A percentile compares a stretch with the other conserved stretches of the same genome.
phyloP scores from a whole-genome alignment of 2,113 vertebrate species.

The Phrynosoma platyrhinos region DNA sequence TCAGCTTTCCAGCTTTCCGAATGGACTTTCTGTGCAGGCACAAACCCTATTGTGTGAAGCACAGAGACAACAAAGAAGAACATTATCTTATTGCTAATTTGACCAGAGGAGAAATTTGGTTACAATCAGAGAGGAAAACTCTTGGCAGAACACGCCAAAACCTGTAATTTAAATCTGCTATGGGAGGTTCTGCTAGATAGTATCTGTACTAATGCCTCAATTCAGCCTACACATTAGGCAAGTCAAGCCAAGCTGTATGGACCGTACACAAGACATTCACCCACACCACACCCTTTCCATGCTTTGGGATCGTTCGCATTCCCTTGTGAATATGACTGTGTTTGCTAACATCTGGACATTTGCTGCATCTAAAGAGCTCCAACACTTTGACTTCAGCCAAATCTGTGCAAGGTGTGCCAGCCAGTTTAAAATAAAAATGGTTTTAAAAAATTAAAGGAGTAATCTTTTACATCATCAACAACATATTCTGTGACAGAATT shows the following conservation, averaged over 20 bases:
- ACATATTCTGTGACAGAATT: background rate
- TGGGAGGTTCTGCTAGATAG: slow-evolving; percentile 25
- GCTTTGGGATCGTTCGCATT: background rate
- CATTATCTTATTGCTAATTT: slow-evolving; percentile 5
- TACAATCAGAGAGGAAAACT: background rate
- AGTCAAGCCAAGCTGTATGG: background rate
- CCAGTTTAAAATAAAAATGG: no score
- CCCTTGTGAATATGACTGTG: background rate
- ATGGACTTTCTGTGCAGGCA: no score
- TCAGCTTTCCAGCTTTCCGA: no score
- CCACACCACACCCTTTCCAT: background rate
- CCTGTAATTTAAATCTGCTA: background rate
- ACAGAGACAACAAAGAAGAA: background rate
- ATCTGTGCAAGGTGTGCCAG: background rate
- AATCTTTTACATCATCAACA: background rate
- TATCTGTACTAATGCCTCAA: slow-evolving; percentile 43
- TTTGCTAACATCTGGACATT: background rate
- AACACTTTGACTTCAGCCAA: background rate
- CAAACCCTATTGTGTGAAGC: no score
- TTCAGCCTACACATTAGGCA: slow-evolving; percentile 14
- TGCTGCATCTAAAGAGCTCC: background rate
- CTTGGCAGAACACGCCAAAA: background rate
- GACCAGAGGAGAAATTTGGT: background rate
- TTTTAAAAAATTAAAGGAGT: background rate
- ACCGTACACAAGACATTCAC: background rate